Base-by-base conservation (phyloP, 1,140 invertebrate species). In the Nautilus pompilius region DNA sequence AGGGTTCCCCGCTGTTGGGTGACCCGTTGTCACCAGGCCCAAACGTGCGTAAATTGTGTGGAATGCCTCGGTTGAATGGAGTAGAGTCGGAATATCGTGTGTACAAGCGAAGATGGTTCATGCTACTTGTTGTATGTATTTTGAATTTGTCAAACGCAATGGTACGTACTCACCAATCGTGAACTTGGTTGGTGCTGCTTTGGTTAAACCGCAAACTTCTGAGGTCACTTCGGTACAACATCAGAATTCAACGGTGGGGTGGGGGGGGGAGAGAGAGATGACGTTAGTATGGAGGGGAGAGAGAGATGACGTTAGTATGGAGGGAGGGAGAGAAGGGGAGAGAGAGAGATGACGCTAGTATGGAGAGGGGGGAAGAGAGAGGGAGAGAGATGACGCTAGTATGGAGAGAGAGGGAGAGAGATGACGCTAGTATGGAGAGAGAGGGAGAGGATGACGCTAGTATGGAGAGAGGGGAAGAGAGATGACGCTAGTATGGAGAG, bases 141-240 rank as follows among this genome's bases (percentile, higher is more conserved):
- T 59, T 85, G n/a, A 84, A 84, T 67, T 73, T 83, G 48, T 80
- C 83, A 8, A 85, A 85, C 76, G 80, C 80, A 30, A 80, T 84
- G 81, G 82, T 83, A 69, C 73, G 72, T 71, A 17, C 32, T 56
- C 58, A 62, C 33, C 55, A n/a, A 26, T 55, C 5, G 24, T 36
- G 8, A 24, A 24, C 10, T 22, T 57, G 2, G 6, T 33, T 24
- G 3, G n/a, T n/a, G 6, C 24, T 45, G 4, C 22, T 2, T 30
- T 17, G 0, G 6, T 45, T 26, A 26, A 20, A 20, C 48, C 20
- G 28, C 24, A 45, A 28, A 45, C 26, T 26, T 8, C 29, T 6
- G 5, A 22, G 41, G 2, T 34, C 28, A 20, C 22, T 20, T 15
- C 28, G 22, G 17, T 3, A 32, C 13, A 46, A 55, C 26, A 15